A percentile compares a stretch with the other conserved stretches of the same genome.
Conservation (phyloP, 1,140 invertebrate species). For the Cephus cinctus region DNA sequence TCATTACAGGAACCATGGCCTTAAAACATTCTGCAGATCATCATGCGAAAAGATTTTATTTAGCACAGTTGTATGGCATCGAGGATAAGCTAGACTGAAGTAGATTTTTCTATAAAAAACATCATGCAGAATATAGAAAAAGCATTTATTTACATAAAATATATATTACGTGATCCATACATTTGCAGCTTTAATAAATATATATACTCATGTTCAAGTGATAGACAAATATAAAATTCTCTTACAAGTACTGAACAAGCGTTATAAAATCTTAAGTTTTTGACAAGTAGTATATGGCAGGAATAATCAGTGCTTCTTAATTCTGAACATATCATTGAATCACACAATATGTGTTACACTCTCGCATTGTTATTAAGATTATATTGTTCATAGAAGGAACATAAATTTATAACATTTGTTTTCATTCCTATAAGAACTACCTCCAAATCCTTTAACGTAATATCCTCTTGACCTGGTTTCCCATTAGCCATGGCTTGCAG, state of each 20-base stretch:
- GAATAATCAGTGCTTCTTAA: too few relatives aligned
- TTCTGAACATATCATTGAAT: too few relatives aligned
- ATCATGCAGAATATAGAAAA: too few relatives aligned
- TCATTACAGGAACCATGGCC: slow-evolving; percentile 66
- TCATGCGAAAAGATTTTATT: slow-evolving; percentile 54
- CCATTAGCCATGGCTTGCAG: slow-evolving; percentile 38
- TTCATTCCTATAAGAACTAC: slow-evolving; percentile 33
- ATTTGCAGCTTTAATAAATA: too few relatives aligned
- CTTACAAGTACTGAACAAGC: too few relatives aligned
- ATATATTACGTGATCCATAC: too few relatives aligned
- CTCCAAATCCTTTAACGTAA: slow-evolving; percentile 32
- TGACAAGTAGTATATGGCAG: too few relatives aligned
- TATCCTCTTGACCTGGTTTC: slow-evolving; percentile 32
- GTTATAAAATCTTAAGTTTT: too few relatives aligned
- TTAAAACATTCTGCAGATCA: slow-evolving; percentile 62
- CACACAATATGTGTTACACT: slow-evolving; percentile 9
- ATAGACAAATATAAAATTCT: too few relatives aligned
- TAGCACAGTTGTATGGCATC: slow-evolving; percentile 46
- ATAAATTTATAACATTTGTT: slow-evolving; percentile 31
- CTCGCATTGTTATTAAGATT: slow-evolving; percentile 24
- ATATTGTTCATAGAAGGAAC: slow-evolving; percentile 38
- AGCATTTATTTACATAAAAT: background rate
- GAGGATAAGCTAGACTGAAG: slow-evolving; percentile 25
- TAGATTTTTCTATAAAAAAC: slow-evolving; percentile 6
- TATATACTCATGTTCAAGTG: too few relatives aligned